Evolutionary conservation across 2,113 vertebrate species (phyloP).

Genomic region (Tapirus terrestris): DNA sequence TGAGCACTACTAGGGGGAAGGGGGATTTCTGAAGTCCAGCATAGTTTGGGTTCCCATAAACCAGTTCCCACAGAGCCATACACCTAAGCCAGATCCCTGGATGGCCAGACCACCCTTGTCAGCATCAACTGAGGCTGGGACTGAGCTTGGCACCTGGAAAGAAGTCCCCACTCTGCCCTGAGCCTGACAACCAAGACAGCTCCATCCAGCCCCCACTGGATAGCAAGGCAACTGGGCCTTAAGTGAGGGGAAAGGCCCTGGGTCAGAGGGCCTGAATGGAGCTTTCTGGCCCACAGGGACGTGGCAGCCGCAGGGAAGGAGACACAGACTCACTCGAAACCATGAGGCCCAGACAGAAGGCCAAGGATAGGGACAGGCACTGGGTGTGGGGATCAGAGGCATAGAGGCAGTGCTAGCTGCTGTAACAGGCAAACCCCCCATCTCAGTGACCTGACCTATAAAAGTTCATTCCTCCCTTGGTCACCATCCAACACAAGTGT

Average conservation of each 20-base stretch:
- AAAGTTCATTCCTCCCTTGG: neutral
- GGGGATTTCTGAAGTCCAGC: neutral
- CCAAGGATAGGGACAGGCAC: neutral
- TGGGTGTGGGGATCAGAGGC: too few relatives aligned
- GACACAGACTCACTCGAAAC: neutral
- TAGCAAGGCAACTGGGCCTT: neutral
- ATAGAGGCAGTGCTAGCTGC: neutral
- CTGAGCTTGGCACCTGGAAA: neutral
- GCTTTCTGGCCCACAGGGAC: neutral
- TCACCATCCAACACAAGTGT: rapidly evolving
- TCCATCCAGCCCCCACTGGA: rapidly evolving
- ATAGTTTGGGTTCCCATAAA: neutral
- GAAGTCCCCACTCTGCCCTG: neutral
- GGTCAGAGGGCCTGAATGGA: neutral
- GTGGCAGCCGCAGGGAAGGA: neutral
- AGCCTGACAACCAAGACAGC: neutral
- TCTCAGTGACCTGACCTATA: neutral
- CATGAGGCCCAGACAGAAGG: neutral
- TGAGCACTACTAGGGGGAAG: neutral
- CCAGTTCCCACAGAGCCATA: neutral
- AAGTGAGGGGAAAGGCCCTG: too few relatives aligned
- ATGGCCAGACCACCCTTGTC: neutral
- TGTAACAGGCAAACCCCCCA: neutral
- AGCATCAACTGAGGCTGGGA: neutral
- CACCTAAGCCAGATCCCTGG: neutral